These are phyloP conservation scores for Enteromius argenteus DNA, from an alignment of 2,797 vertebrate genomes.

Conservation along the genomic window DNA sequence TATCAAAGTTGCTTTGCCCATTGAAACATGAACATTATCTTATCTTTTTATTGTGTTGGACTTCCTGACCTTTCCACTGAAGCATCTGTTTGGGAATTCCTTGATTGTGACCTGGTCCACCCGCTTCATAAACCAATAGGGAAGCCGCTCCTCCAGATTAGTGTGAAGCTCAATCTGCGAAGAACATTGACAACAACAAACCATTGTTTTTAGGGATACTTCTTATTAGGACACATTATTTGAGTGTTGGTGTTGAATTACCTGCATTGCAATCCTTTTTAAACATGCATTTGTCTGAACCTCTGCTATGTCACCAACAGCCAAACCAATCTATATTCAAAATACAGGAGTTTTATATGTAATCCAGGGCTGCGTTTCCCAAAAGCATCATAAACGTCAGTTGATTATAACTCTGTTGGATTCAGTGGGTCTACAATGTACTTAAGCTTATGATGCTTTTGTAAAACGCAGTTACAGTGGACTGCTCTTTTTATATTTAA, in stretches of 20 bases:
- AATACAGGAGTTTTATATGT: background rate
- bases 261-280: conserved; percentile 91
- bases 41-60: background rate
- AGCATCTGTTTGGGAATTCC: conserved; percentile 81
- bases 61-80: conserved; percentile 53
- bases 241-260: conserved; percentile 45
- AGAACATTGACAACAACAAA: background rate
- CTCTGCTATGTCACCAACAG: conserved; percentile 89
- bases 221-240: background rate
- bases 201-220: background rate
- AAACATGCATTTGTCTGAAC: conserved; percentile 85
- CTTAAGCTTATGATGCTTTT: too few species aligned
- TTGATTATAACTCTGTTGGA: too few species aligned
- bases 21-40: background rate
- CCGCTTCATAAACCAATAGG: conserved; percentile 82
- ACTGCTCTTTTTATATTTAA: background rate
- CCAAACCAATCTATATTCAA: conserved; percentile 83
- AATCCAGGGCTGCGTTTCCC: background rate
- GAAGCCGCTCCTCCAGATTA: conserved; percentile 86
- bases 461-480: too few species aligned
- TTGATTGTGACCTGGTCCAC: conserved; percentile 78
- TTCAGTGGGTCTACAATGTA: too few species aligned
- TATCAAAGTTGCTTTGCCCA: background rate
- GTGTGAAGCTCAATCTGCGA: conserved; percentile 87
- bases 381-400: too few species aligned